phyloP scores from a whole-genome alignment of 2,113 vertebrate genomes.

The Narcine bancroftii region DNA sequence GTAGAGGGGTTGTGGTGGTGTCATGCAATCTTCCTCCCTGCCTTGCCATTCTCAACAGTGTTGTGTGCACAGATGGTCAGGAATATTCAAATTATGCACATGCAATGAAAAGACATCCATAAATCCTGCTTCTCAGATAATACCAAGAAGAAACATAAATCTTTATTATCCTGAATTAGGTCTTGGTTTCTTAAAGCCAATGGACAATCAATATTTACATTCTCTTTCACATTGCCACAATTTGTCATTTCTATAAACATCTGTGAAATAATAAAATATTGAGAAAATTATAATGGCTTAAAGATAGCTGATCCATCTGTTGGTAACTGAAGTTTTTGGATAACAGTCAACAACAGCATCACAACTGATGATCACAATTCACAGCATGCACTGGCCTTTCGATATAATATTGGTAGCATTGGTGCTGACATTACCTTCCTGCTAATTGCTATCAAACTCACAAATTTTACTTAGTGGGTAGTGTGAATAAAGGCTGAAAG shows the following conservation, averaged over 20 bases:
- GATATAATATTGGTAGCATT: not conserved
- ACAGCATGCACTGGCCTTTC: conserved; percentile 29
- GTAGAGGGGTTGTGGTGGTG: too few species aligned
- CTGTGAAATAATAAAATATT: not conserved
- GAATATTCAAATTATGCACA: too few species aligned
- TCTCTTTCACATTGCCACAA: not conserved
- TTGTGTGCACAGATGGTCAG: too few species aligned
- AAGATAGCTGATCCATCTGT: not conserved
- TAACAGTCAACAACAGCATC: conserved; percentile 10
- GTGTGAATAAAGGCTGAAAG: conserved; percentile 23
- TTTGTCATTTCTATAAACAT: conserved; percentile 11
- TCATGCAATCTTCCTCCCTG: too few species aligned
- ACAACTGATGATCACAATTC: conserved; percentile 13
- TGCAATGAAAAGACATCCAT: too few species aligned
- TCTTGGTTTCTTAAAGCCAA: not conserved
- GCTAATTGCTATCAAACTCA: conserved; percentile 16
- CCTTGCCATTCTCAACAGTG: too few species aligned
- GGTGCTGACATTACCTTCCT: conserved; percentile 23
- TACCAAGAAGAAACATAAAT: not conserved
- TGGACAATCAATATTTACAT: not conserved
- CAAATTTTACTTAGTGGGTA: conserved; percentile 9
- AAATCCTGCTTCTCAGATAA: not conserved
- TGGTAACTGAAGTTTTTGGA: not conserved
- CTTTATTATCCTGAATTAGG: not conserved
- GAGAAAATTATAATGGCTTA: not conserved